Percentiles rank a stretch among this genome's conserved stretches.
Conservation (phyloP, 2,113 vertebrate genomes). For the Prochilodus magdalenae region DNA sequence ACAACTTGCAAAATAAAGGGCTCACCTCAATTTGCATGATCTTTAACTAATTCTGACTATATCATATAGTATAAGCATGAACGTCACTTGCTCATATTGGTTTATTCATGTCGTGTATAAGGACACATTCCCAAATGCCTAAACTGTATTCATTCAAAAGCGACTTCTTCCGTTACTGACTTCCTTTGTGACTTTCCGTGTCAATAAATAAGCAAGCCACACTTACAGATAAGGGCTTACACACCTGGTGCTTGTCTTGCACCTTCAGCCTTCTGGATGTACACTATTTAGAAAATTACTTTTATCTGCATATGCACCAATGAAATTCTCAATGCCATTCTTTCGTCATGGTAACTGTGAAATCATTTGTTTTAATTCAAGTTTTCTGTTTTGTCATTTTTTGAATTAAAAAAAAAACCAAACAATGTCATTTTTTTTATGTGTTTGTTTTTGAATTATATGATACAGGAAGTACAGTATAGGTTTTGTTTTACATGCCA, state of each 20-base stretch:
- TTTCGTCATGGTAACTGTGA: slow-evolving; percentile 25
- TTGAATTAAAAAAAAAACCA: neutral
- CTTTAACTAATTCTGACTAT: slow-evolving; percentile 9
- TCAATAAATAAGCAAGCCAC: slow-evolving; percentile 23
- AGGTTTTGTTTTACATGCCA: too few relatives aligned
- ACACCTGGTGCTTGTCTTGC: slow-evolving; percentile 4
- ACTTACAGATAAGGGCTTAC: slow-evolving; percentile 39
- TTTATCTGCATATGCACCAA: neutral
- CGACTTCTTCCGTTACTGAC: neutral
- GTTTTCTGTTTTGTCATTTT: slow-evolving; percentile 4
- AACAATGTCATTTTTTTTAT: too few relatives aligned
- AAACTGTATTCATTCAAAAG: neutral
- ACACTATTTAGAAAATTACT: slow-evolving; percentile 3
- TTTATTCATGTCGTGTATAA: neutral
- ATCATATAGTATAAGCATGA: neutral
- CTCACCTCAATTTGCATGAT: slow-evolving; percentile 37
- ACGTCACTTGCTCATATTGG: neutral
- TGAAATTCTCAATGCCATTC: slow-evolving; percentile 17
- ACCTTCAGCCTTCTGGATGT: neutral
- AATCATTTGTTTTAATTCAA: slow-evolving; percentile 32
- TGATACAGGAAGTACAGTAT: too few relatives aligned
- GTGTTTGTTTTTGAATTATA: too few relatives aligned
- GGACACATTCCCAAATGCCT: neutral
- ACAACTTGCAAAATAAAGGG: slow-evolving; percentile 44
- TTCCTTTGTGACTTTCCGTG: neutral